These are phyloP conservation scores for Spisula solida DNA, from an alignment of 2,888 invertebrate species.

Conservation along the genomic window DNA sequence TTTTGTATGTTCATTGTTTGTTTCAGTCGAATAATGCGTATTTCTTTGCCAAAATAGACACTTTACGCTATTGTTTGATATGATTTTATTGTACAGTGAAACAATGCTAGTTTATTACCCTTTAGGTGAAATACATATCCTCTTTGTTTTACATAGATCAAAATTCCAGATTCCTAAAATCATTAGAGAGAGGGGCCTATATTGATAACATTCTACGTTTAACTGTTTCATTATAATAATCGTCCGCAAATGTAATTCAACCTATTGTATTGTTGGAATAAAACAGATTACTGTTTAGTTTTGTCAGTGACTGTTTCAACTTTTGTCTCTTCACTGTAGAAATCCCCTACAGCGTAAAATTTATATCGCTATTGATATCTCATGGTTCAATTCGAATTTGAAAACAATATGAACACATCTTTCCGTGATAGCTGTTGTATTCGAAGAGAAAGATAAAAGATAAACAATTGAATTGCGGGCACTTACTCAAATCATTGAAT, in stretches of 20 bases:
- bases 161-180: conserved; percentile 38
- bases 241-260: conserved; percentile 57
- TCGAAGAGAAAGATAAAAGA: conserved; percentile 58
- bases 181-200: conserved; percentile 50
- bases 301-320: conserved; percentile 66
- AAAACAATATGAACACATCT: conserved; percentile 68
- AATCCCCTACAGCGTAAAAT: conserved; percentile 71
- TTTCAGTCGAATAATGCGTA: neutral
- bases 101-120: conserved; percentile 47
- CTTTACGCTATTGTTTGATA: conserved; percentile 34
- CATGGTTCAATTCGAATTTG: conserved; percentile 62
- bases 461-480: conserved; percentile 64
- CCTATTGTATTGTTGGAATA: conserved; percentile 53
- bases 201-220: conserved; percentile 69
- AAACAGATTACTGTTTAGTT: conserved; percentile 65
- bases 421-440: conserved; percentile 60
- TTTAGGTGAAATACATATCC: conserved; percentile 53
- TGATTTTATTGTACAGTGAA: conserved; percentile 55
- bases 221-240: conserved; percentile 67
- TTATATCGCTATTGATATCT: conserved; percentile 62
- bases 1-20: neutral
- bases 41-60: conserved; percentile 37
- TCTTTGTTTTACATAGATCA: conserved; percentile 46
- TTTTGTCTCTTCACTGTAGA: conserved; percentile 66
- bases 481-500: conserved; percentile 69